Evolutionary conservation across 2,888 invertebrate species (phyloP), one percentile per base, ranked within the genome.

Genomic region (Schizotus pectinicornis): DNA sequence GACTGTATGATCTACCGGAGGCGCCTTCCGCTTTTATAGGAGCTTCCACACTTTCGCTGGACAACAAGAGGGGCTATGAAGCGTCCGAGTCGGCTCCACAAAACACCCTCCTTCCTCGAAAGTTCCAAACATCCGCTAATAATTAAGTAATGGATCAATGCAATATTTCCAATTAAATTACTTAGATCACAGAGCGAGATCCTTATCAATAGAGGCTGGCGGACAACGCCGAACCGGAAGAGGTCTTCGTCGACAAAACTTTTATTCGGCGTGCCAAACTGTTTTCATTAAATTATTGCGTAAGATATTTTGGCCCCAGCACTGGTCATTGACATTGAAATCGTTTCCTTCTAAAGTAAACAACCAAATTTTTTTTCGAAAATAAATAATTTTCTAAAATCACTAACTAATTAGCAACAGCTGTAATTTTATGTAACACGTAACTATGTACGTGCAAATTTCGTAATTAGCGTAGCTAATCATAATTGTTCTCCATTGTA

Each of bases 11-110:
- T 58, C 57, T 48, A 49, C 47, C 56, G 58, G 50, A 57, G 65
- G 65, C 59, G 63, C 62, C 57, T 63, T 51, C 61, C 56, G 65
- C 72, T 75, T 76, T 78, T 79, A 79, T 79, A 77, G 63, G 64
- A 63, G 68, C 61, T 65, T 59, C 59, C 57, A 66, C 67, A 77
- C 77, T 78, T 78, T 77, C 77, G 75, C 76, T 63, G 59, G 38
- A 54, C 67, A 59, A 58, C 58, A 45, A 56, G 63, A 62, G 68
- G 67, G 64, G 69, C 67, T 56, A 57, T 55, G 67, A 66, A 55
- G 67, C 68, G 64, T 64, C 63, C 56, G 60, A 22, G 22, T 35
- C 60, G 63, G 59, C 48, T 64, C 62, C 62, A 63, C 53, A 59
- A 56, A 64, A 59, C 67, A 69, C 69, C 67, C 71, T 67, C 66